phyloP scores from a whole-genome alignment of 37 sponge, comb jelly and placozoan species.

The Cliona cf. orientalis region DNA sequence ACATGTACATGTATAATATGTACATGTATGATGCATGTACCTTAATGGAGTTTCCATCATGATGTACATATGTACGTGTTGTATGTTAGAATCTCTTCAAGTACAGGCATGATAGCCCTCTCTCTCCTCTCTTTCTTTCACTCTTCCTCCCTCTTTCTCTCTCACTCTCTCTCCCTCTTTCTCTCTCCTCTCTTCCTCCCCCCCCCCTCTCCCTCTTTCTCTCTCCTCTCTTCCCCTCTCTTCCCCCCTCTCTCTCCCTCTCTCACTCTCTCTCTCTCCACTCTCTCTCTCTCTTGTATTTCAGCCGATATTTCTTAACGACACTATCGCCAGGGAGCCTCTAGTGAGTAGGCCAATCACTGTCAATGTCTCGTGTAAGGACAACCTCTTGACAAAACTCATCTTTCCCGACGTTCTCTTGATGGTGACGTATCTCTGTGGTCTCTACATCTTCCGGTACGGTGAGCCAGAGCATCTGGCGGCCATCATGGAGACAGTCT shows the following conservation, averaged over 20 bases:
- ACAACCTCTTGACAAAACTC: constrained; percentile 15
- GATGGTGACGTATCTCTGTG: constrained; percentile 65
- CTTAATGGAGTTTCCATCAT: neutral
- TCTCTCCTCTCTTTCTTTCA: too few species aligned
- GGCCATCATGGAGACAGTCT: constrained; percentile 59
- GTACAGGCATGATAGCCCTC: too few species aligned
- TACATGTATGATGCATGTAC: too few species aligned
- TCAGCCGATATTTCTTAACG: too few species aligned
- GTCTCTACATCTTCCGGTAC: constrained; percentile 74
- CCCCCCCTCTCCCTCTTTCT: too few species aligned
- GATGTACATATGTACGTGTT: neutral
- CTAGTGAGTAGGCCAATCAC: too few species aligned
- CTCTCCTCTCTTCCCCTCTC: constrained; percentile 27
- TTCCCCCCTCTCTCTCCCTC: constrained; percentile 9
- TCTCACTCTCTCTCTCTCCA: neutral
- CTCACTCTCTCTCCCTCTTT: too few species aligned
- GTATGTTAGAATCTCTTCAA: too few species aligned
- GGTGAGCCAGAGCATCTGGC: constrained; percentile 58
- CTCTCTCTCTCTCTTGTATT: neutral
- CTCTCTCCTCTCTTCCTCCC: too few species aligned
- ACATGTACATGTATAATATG: too few species aligned
- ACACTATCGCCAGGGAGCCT: too few species aligned
- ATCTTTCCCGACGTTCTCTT: constrained; percentile 64
- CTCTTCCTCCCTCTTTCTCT: too few species aligned
- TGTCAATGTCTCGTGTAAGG: constrained; percentile 9